A percentile compares a stretch with the other conserved stretches of the same genome.
Evolutionary conservation across 2,797 vertebrate genomes (phyloP).

Genomic region (Eulemur rubriventer): DNA sequence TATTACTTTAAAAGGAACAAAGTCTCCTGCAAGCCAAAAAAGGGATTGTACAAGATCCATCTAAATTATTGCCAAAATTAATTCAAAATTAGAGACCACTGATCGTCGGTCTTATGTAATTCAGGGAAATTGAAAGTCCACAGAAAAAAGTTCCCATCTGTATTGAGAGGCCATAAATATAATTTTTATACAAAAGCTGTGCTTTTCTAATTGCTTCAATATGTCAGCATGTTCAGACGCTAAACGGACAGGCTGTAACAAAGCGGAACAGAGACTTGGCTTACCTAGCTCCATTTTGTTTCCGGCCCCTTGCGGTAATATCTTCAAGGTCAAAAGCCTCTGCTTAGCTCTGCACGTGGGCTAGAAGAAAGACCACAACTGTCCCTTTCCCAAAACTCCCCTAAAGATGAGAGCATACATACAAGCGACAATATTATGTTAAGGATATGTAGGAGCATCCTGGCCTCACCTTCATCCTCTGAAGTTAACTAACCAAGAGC

Average conservation of each 20-base stretch:
- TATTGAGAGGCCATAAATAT: background rate
- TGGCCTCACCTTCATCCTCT: background rate
- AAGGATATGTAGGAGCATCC: background rate
- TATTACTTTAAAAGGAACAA: background rate
- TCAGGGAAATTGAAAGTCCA: conserved; percentile 12
- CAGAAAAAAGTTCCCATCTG: background rate
- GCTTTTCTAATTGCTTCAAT: background rate
- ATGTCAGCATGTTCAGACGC: background rate
- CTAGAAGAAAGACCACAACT: background rate
- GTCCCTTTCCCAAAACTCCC: background rate
- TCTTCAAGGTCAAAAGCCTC: background rate
- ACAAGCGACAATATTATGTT: background rate
- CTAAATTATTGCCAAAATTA: conserved; percentile 19
- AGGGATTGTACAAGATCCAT: background rate
- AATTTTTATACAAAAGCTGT: background rate
- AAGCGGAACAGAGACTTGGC: background rate
- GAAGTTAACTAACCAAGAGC: background rate
- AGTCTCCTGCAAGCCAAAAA: background rate
- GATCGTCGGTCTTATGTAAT: background rate
- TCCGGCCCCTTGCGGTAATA: background rate
- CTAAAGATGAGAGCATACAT: background rate
- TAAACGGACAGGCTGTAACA: background rate
- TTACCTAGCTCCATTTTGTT: background rate
- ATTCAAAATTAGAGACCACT: background rate
- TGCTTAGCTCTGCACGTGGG: background rate